Evolutionary conservation across 2,113 vertebrate species (phyloP), one percentile per base, ranked within the genome.

Genomic region (Aythya baeri): DNA sequence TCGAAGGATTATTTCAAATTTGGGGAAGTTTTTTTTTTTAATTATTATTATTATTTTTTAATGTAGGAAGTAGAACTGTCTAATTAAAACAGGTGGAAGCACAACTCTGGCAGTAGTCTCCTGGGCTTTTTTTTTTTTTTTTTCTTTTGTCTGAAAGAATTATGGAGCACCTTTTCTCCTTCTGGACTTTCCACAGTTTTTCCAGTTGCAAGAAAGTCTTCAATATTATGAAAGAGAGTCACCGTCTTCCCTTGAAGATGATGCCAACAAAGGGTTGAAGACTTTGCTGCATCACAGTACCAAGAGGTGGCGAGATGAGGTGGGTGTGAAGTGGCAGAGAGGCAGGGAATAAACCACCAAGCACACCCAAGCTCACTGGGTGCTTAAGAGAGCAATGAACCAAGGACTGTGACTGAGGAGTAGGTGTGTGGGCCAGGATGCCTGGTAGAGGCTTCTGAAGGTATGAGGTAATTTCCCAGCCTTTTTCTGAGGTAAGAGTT

Each of bases 361-460:
- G 46, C 31, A 62, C 6, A 20, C 17, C 7, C 32, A 2, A 6
- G 11, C 26, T 50, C 21, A 15, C 1, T 0, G 0, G 13, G 5
- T 1, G 23, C 18, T 3, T 23, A 38, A 36, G n/a, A 63, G 44
- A 55, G 38, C 20, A 57, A 46, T 14, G 11, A 83, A 15, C 25
- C 4, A n/a, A 38, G 14, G 17, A 46, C 4, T 10, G 6, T 44
- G 21, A 38, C 9, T 2, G 38, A 73, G 26, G 32, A 27, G 26
- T 23, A 46, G 4, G 1, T 6, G 9, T 34, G 26, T 44, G 50
- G 21, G 9, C 49, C 0, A 2, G 15, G 13, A 76, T 70, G 7
- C 3, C 38, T 1, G 0, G 17, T 31, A 66, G 72, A 59, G 32
- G 6, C 25, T 57, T 93, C 26, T 50, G 36, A 67, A 88, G 20